phyloP scores from a whole-genome alignment of 2,797 vertebrate genomes.

The Sardinella longiceps region DNA sequence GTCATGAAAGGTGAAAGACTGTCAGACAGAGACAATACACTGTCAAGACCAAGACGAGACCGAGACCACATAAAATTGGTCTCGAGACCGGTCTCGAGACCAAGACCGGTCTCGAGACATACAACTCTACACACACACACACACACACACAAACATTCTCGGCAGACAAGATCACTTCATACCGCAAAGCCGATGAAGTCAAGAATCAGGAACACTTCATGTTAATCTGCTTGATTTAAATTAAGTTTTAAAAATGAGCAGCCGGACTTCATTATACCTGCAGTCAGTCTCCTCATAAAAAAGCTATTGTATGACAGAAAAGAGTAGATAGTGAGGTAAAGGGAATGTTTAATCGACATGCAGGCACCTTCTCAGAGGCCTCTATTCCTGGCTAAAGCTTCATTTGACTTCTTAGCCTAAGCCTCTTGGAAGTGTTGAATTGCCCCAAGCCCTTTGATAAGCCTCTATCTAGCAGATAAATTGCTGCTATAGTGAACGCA shows the following conservation, averaged over 20 bases:
- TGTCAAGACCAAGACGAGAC: too few species aligned
- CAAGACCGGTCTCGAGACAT: too few species aligned
- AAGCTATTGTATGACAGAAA: not conserved
- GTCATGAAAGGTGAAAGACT: not conserved
- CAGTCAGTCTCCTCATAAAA: not conserved
- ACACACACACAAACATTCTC: not conserved
- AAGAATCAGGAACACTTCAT: not conserved
- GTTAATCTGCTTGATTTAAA: not conserved
- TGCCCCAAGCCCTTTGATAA: slow-evolving; percentile 51
- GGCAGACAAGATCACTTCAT: not conserved
- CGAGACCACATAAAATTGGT: too few species aligned
- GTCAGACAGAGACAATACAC: not conserved
- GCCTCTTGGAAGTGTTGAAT: slow-evolving; percentile 45
- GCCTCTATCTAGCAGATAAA: slow-evolving; percentile 50
- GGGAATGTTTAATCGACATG: not conserved
- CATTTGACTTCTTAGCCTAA: slow-evolving; percentile 14
- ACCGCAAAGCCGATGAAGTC: not conserved
- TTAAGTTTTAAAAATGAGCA: not conserved
- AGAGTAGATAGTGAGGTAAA: not conserved
- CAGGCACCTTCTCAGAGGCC: not conserved
- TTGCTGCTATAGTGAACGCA: slow-evolving; percentile 53
- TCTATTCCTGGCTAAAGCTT: not conserved
- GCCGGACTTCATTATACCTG: not conserved
- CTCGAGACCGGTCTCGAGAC: too few species aligned
- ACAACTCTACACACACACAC: too few species aligned